Evolutionary conservation across 2,797 vertebrate genomes (phyloP).

Genomic region (Crenichthys baileyi): DNA sequence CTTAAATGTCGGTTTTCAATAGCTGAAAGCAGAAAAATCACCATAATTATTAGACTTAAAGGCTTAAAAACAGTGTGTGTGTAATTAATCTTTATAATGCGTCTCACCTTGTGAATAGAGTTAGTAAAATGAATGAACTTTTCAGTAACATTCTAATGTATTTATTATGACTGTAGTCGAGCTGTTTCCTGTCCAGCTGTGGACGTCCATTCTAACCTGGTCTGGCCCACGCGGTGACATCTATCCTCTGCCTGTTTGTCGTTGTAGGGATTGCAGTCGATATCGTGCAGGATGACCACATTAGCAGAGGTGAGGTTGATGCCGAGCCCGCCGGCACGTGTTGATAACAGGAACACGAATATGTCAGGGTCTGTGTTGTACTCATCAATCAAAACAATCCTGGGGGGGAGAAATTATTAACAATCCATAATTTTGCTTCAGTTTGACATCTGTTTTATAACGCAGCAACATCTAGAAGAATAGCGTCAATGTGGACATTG

Average conservation of each 20-base stretch:
- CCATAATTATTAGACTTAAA: too few species aligned
- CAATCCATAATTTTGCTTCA: neutral
- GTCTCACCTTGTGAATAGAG: too few species aligned
- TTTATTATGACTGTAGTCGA: neutral
- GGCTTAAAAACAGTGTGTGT: too few species aligned
- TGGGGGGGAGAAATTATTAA: conserved; percentile 55
- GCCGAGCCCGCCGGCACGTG: conserved; percentile 94
- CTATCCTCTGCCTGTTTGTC: conserved; percentile 98
- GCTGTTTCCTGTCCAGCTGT: neutral
- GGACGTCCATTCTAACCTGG: conserved; percentile 79
- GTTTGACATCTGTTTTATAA: neutral
- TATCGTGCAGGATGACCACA: conserved; percentile 95
- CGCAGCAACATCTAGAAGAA: neutral
- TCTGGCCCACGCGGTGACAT: conserved; percentile 96
- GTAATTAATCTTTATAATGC: too few species aligned
- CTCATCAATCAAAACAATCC: conserved; percentile 94
- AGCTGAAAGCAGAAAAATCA: too few species aligned
- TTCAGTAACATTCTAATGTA: too few species aligned
- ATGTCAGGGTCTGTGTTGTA: conserved; percentile 93
- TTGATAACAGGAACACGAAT: conserved; percentile 96
- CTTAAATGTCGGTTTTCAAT: too few species aligned
- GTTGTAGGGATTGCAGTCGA: conserved; percentile 97
- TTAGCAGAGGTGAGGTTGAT: conserved; percentile 98
- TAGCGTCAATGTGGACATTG: neutral
- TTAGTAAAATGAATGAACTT: too few species aligned